These are phyloP conservation scores for Thaumatotibia leucotreta DNA, from an alignment of 1,140 invertebrate species.

Conservation along the genomic window DNA sequence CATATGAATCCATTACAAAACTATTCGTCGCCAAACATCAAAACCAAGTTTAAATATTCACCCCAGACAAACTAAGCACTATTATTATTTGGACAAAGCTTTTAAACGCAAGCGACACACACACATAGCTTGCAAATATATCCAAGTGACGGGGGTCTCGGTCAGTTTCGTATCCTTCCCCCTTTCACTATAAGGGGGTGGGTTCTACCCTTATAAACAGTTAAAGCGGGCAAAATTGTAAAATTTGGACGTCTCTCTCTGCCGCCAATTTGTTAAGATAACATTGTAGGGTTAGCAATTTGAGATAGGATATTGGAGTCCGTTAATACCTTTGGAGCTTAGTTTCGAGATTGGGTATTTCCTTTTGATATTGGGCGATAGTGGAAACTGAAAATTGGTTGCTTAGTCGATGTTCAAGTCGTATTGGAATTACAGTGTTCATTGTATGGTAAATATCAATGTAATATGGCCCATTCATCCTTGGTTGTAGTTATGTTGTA, in stretches of 20 bases:
- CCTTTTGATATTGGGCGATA: not conserved
- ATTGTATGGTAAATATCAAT: too few species aligned
- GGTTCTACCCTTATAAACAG: conserved; percentile 54
- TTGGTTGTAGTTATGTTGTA: too few species aligned
- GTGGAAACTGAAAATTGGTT: not conserved
- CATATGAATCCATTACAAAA: not conserved
- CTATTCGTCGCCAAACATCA: not conserved
- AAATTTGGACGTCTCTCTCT: conserved; percentile 54
- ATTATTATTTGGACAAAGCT: conserved; percentile 51
- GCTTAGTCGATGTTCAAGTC: not conserved
- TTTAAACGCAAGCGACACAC: conserved; percentile 42
- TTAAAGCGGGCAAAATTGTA: conserved; percentile 68
- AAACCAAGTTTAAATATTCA: conserved; percentile 19
- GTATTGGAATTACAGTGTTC: too few species aligned
- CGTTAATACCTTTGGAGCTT: not conserved
- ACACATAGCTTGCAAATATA: conserved; percentile 59
- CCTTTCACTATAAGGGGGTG: conserved; percentile 42
- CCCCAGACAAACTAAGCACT: conserved; percentile 26
- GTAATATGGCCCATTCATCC: too few species aligned
- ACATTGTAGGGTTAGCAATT: conserved; percentile 36
- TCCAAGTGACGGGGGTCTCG: conserved; percentile 59
- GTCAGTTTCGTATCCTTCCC: conserved; percentile 55
- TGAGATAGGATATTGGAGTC: not conserved
- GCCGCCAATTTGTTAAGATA: conserved; percentile 68
- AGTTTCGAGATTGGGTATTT: conserved; percentile 5